Percentiles rank a stretch among this genome's conserved stretches.
Conservation (phyloP, 2,113 vertebrate genomes). For the Syrmaticus mikado region DNA sequence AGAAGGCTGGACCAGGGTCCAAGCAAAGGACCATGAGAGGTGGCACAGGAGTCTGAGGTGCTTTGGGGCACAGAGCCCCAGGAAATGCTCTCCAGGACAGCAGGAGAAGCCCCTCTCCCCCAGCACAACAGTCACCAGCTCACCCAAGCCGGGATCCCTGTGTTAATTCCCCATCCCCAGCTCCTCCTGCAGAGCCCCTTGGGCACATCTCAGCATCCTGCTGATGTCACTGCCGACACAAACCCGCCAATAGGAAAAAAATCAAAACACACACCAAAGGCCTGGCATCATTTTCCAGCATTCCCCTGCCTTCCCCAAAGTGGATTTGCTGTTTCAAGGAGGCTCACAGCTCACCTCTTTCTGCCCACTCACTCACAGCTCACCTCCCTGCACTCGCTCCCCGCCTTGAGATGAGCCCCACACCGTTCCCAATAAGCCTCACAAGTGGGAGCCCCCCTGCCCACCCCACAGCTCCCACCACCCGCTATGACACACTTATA, state of each 20-base stretch:
- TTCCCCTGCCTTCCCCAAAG: neutral
- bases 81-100: neutral
- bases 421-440: neutral
- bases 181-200: neutral
- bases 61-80: neutral
- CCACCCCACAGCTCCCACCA: neutral
- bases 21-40: neutral
- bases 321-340: neutral
- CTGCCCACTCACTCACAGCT: neutral
- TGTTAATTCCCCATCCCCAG: accelerated
- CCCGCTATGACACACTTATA: accelerated
- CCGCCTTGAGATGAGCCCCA: neutral
- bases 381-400: neutral
- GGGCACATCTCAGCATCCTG: neutral
- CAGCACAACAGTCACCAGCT: neutral
- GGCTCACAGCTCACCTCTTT: neutral
- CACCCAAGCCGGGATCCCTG: neutral
- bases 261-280: neutral
- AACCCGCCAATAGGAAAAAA: neutral
- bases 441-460: neutral
- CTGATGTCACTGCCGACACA: accelerated
- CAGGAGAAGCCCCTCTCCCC: neutral
- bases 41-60: neutral
- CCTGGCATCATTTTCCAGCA: neutral
- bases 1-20: neutral